Base-by-base conservation (phyloP, 2,113 vertebrate genomes). In the Egretta garzetta region DNA sequence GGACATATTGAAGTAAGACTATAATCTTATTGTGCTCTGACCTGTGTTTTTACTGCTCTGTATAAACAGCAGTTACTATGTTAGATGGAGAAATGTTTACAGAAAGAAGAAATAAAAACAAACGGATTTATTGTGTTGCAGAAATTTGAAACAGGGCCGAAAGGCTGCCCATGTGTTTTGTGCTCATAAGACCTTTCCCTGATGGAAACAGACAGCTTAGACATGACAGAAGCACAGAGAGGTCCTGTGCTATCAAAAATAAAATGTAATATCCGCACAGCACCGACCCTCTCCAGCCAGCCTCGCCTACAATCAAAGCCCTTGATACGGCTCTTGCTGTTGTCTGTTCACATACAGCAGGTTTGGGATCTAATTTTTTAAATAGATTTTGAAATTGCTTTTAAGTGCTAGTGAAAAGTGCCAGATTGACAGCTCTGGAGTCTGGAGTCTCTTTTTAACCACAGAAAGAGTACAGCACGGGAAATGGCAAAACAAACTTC, bases 21-120 rank as follows among this genome's bases (percentile, higher is more conserved):
- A 96, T 98, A 98, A 98, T 98, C 98, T 98, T 97, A 98, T 98
- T 98, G 98, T 98, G 93, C 95, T 98, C 95, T 97, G 97, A 97
- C 97, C 97, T 97, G 97, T 90, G 95, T 97, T 98, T 98, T 98
- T 98, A 98, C 95, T 97, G 97, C 59, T 6, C 95, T 95, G 92
- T 97, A 97, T 98, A 98, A 98, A 98, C 97, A 98, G 97, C 97
- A 97, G 97, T 98, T 98, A 97, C 96, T 93, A 81, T 89, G 97
- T 96, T 97, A 97, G 98, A 97, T 70, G 96, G 90, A 98, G 97
- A 94, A 97, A 98, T 98, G 98, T 98, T 98, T 98, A 98, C 97
- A 97, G 98, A 98, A 74, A 88, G 94, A 96, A 97, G 97, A 97
- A 98, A 97, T 98, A 97, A 98, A 98, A 98, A 98, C 97, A 98